A percentile compares a stretch with the other conserved stretches of the same genome.
phyloP scores from a whole-genome alignment of 2,113 vertebrate genomes.

The Dromiciops gliroides region DNA sequence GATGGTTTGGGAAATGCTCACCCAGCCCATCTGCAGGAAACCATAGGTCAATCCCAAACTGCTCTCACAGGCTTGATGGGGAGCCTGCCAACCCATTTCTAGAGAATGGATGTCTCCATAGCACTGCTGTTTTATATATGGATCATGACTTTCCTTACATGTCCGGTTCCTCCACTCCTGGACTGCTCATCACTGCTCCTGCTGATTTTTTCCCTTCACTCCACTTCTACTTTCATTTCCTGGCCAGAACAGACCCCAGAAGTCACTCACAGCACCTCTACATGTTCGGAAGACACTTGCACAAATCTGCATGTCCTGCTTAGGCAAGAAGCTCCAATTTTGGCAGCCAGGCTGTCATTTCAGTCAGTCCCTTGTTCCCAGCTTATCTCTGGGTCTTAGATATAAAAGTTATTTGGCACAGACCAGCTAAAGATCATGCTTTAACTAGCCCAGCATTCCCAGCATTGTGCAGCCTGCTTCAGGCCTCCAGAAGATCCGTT shows the following conservation, averaged over 20 bases:
- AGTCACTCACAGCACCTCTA: not conserved
- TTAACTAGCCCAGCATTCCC: constrained; percentile 27
- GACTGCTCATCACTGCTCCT: not conserved
- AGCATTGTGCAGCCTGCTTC: constrained; percentile 56
- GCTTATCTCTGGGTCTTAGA: constrained; percentile 27
- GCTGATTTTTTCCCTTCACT: not conserved
- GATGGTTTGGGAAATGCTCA: not conserved
- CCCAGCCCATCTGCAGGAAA: not conserved
- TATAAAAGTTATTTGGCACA: constrained; percentile 49
- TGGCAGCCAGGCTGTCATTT: constrained; percentile 38
- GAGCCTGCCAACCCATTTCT: not conserved
- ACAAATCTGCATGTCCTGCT: not conserved
- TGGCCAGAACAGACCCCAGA: constrained; percentile 7
- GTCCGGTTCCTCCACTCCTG: not conserved
- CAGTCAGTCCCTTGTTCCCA: not conserved
- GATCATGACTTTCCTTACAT: not conserved
- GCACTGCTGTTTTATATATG: not conserved
- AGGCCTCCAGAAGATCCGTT: constrained; percentile 4
- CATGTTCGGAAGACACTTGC: not conserved
- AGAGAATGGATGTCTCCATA: not conserved
- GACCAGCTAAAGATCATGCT: constrained; percentile 58
- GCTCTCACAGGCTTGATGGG: not conserved
- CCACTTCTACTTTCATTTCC: not conserved
- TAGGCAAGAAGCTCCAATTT: constrained; percentile 25
- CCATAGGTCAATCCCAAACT: not conserved